Base-by-base conservation (phyloP, 2,888 invertebrate species). In the Patella depressa region DNA sequence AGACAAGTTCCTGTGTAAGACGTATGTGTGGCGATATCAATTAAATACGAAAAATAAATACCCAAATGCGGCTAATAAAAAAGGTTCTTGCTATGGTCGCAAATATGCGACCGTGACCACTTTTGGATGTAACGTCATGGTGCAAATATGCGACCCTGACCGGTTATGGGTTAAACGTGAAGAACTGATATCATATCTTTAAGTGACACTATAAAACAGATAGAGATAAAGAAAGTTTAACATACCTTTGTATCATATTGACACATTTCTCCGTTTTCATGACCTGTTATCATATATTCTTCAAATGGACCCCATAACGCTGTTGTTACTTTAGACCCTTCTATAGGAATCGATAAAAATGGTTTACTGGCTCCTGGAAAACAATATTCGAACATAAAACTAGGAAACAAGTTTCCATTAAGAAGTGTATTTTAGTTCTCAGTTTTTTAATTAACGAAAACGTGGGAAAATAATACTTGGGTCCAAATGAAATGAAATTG, bases 241-340 rank as follows among this genome's bases (percentile, higher is more conserved):
- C 84, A 70, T 79, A 90, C 90, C 86, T 88, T 89, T 1, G 98
- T 93, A 91, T 99, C 99, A 96, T 97, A 99, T 88, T 97, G 96
- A 77, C 94, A 95, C 77, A 99, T 94, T 89, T 96, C 96, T 72
- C 99, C 99, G 91, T 96, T 96, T 92, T 98, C 98, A 90, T 98
- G 98, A 0, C 98, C 92, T 72, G 91, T 89, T 57, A 92, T 85
- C 69, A 92, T 88, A 57, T 85, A 86, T 57, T 91, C 89, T 91
- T 99, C 99, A 59, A 98, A 93, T 74, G 96, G 95, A 34, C 98
- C 98, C 98, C 99, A 99, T 53, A 98, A 93, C 93, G 98, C 95
- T 0, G 98, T 95, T 2, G 98, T 97, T 17, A 98, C 96, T 92
- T 97, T 97, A 9, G 85, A 81, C 9, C 87, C 88, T 79, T 94